Conservation (phyloP, 2,888 invertebrate species). For the Temnothorax unifasciatus region DNA sequence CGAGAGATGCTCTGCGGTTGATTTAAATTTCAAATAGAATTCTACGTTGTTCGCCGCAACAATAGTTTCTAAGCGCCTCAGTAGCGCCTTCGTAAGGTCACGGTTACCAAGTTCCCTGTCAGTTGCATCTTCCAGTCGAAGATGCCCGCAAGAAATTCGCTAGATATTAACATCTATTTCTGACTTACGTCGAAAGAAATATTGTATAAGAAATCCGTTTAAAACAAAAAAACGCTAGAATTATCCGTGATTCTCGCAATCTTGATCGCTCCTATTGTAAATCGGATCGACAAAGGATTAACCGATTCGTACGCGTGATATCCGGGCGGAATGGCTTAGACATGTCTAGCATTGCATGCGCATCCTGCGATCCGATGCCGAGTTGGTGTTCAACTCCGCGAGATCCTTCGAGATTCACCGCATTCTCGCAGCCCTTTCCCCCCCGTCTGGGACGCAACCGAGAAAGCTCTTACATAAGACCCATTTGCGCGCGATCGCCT, state of each 20-base stretch:
- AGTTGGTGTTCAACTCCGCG: constrained; percentile 23
- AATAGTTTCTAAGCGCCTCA: constrained; percentile 36
- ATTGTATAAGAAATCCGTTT: not conserved
- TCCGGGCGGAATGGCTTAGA: constrained; percentile 34
- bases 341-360: constrained; percentile 46
- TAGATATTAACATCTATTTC: not conserved
- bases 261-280: not conserved
- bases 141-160: constrained; percentile 12
- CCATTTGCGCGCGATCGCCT: constrained; percentile 60
- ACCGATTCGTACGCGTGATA: constrained; percentile 28
- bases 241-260: not conserved
- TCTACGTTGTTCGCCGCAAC: constrained; percentile 28
- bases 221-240: not conserved
- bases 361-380: constrained; percentile 45
- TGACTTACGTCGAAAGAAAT: not conserved
- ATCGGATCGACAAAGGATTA: constrained; percentile 19
- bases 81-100: constrained; percentile 35
- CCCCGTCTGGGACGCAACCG: constrained; percentile 14
- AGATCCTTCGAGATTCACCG: constrained; percentile 12
- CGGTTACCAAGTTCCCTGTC: constrained; percentile 37
- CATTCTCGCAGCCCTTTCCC: constrained; percentile 18
- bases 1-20: constrained; percentile 14
- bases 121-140: constrained; percentile 9
- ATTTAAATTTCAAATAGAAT: constrained; percentile 55
- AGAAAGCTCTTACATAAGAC: constrained; percentile 67